phyloP scores from a whole-genome alignment of 2,113 vertebrate genomes.

The Muntiacus reevesi region DNA sequence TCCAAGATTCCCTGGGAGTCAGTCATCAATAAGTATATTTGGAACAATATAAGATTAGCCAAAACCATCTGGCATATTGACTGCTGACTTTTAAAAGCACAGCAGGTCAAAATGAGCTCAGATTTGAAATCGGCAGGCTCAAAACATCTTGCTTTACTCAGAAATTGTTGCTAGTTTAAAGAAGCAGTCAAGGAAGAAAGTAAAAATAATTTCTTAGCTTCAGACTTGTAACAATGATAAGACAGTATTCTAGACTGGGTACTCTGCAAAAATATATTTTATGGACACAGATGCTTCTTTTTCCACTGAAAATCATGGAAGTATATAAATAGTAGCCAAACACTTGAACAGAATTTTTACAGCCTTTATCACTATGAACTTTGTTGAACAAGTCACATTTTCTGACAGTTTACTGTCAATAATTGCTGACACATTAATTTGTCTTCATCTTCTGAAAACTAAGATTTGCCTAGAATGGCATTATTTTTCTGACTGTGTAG shows the following conservation, averaged over 20 bases:
- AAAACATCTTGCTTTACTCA: conserved; percentile 7
- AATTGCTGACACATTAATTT: not conserved
- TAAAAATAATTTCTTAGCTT: not conserved
- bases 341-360: not conserved
- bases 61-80: not conserved
- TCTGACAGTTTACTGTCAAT: not conserved
- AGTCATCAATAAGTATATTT: not conserved
- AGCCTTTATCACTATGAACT: not conserved
- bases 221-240: not conserved
- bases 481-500: not conserved
- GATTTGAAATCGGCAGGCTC: not conserved
- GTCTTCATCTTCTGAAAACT: not conserved
- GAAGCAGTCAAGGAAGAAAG: not conserved
- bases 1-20: not conserved
- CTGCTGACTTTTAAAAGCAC: not conserved
- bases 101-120: conserved; percentile 18
- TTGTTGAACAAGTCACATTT: not conserved
- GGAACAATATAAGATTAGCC: not conserved
- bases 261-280: not conserved
- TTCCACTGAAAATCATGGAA: not conserved
- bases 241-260: not conserved
- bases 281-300: not conserved
- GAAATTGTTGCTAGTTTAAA: conserved; percentile 2
- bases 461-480: not conserved
- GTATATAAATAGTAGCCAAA: not conserved